Evolutionary conservation across 2,797 vertebrate genomes (phyloP).

Genomic region (Tachyglossus aculeatus): DNA sequence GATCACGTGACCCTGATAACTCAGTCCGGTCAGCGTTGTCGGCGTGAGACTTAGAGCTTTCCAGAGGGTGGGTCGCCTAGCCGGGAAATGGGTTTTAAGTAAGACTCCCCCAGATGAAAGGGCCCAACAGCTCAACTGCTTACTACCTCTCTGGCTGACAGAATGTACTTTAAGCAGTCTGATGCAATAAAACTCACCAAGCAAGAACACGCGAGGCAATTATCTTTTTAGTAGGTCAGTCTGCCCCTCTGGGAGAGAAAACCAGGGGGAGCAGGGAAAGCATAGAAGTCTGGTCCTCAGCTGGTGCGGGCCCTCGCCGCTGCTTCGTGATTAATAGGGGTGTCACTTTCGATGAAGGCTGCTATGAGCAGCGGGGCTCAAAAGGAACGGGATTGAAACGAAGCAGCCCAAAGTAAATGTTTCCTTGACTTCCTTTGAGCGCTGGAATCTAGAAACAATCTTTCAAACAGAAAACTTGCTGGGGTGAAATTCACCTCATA

Average conservation of each 20-base stretch:
- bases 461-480: conserved; percentile 40
- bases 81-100: neutral
- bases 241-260: conserved; percentile 51
- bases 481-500: conserved; percentile 16
- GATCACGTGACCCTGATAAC: no score
- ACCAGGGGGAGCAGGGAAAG: conserved; percentile 17
- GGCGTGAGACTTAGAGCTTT: no score
- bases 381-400: conserved; percentile 50
- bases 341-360: conserved; percentile 49
- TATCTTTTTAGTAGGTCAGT: conserved; percentile 62
- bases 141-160: neutral
- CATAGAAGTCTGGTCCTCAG: neutral
- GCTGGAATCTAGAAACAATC: conserved; percentile 38
- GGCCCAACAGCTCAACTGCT: neutral
- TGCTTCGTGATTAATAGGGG: conserved; percentile 50
- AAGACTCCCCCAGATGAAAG: neutral
- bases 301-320: conserved; percentile 12
- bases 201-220: conserved; percentile 52
- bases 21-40: no score
- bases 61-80: no score
- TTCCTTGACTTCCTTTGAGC: conserved; percentile 35
- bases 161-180: conserved; percentile 20
- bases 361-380: conserved; percentile 35
- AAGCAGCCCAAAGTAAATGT: conserved; percentile 52
- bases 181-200: conserved; percentile 27